Base-by-base conservation (phyloP, 2,888 invertebrate genomes). In the Bibio marci region DNA sequence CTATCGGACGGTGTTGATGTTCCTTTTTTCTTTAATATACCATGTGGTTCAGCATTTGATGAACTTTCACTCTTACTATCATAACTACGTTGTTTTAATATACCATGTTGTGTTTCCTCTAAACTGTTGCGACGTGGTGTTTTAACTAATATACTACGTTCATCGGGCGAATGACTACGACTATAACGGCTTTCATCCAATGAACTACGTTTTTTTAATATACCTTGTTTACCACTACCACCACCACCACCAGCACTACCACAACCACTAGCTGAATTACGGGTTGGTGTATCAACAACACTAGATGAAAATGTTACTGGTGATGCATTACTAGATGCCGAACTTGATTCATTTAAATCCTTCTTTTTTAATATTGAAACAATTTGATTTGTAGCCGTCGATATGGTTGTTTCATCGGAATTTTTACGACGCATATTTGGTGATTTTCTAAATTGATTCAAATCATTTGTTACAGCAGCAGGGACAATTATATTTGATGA, bases 251-350 rank as follows among this genome's bases (percentile, higher is more conserved):
- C n/a, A n/a, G n/a, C 8, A 8, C 5, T 22, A 76, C 71, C 44
- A 67, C 5, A 4, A 22, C 5, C 8, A 39, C 76, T 73, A 46
- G 65, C 66, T 27, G 66, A 60, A 19, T 66, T 66, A 41, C 67
- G 64, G 41, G 71, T 69, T 25, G 73, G 69, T 13, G 72, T 69
- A 51, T 82, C 80, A 35, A 78, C 62, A 40, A 81, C 80, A 52
- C 68, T 79, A 2, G 80, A 78, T 7, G 80, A 80, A 61, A 81
- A 81, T n/a, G 80, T 82, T 4, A 82, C 81, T 10, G 81, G 81
- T 18, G 80, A 77, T 18, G 68, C 64, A 49, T 70, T 67, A 52
- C 66, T 69, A 3, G 66, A 62, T 40, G 64, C 56, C 39, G 61
- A 65, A 22, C 58, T 57, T 14, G 67, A 62, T 40, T 66, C 58